Evolutionary conservation across 1,140 invertebrate genomes (phyloP).

Genomic region (Eciton burchellii): DNA sequence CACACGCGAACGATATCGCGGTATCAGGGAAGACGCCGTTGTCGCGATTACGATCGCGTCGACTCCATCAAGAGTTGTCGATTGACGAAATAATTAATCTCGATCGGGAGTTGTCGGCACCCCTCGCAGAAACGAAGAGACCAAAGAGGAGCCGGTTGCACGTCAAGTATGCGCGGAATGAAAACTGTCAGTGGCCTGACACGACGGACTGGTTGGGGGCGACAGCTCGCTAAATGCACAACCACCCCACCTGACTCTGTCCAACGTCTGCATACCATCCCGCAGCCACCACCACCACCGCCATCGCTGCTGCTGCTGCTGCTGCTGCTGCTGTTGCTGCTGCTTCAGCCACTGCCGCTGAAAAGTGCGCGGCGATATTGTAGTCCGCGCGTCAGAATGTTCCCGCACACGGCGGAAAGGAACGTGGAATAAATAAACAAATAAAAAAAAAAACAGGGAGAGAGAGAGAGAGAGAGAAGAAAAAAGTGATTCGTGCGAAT

Average conservation of each 20-base stretch:
- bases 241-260: constrained; percentile 71
- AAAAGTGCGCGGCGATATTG: constrained; percentile 67
- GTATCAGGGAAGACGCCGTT: constrained; percentile 3
- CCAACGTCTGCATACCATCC: constrained; percentile 74
- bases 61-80: constrained; percentile 4
- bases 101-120: constrained; percentile 65
- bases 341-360: constrained; percentile 25
- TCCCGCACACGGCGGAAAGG: not conserved
- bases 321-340: not conserved
- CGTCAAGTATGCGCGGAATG: constrained; percentile 80
- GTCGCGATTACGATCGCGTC: constrained; percentile 16
- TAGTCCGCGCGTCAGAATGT: constrained; percentile 68
- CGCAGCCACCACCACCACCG: constrained; percentile 48
- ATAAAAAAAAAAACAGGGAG: too few relatives aligned
- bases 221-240: constrained; percentile 82
- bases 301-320: not conserved
- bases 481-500: constrained; percentile 67
- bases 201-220: constrained; percentile 76
- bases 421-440: constrained; percentile 56
- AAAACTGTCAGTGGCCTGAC: constrained; percentile 80
- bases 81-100: constrained; percentile 74
- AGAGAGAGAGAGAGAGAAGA: too few relatives aligned
- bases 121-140: constrained; percentile 67
- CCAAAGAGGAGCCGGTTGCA: constrained; percentile 72
- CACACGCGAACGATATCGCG: not conserved